Percentiles rank a stretch among this genome's conserved stretches.
These are phyloP conservation scores for Aleadryas rufinucha DNA, from an alignment of 2,113 vertebrate genomes.

Conservation along the genomic window DNA sequence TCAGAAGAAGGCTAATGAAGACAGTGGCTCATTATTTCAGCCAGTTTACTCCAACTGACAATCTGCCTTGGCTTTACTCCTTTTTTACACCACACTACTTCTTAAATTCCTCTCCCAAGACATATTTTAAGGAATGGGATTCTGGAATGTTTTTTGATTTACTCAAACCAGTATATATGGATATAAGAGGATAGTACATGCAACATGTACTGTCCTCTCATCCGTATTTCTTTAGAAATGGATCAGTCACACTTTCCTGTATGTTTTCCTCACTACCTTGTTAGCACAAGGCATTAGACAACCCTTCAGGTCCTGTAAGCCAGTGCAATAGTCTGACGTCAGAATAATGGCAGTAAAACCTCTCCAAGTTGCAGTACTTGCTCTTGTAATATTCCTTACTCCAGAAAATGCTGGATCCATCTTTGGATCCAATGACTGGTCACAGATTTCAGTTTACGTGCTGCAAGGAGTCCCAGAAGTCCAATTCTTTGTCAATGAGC, in stretches of 20 bases:
- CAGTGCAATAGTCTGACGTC: not conserved
- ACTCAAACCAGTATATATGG: not conserved
- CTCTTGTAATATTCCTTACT: not conserved
- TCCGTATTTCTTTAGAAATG: not conserved
- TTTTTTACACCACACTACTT: not conserved
- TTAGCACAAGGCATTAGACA: not conserved
- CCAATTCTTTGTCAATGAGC: not conserved
- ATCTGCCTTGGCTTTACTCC: not conserved
- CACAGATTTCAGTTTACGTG: fast-evolving
- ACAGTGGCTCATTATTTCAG: not conserved
- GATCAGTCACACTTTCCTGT: not conserved
- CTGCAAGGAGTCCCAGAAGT: not conserved
- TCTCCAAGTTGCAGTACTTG: not conserved
- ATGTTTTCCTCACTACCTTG: not conserved
- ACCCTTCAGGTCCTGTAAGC: not conserved
- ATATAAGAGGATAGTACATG: not conserved
- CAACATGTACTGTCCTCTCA: not conserved
- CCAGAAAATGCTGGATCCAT: not conserved
- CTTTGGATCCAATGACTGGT: not conserved
- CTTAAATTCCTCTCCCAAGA: not conserved
- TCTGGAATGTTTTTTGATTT: not conserved
- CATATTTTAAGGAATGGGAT: not conserved
- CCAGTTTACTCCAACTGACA: not conserved
- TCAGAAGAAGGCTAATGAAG: not conserved
- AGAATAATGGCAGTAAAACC: not conserved